Conservation (phyloP, 2,888 invertebrate genomes). For the Nephrotoma appendiculata region DNA sequence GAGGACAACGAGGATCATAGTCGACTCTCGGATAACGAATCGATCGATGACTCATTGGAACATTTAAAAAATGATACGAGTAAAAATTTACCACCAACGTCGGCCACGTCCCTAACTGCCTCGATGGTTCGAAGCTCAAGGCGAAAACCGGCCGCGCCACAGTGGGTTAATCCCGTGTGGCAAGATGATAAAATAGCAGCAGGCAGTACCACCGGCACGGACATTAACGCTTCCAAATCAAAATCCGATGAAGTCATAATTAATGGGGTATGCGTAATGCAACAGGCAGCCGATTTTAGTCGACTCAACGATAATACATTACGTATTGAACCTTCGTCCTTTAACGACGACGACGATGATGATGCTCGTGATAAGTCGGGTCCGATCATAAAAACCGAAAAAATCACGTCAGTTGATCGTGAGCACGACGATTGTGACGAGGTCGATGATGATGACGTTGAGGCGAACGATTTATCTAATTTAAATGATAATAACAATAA, state of each 20-base stretch:
- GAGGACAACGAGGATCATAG: conserved; percentile 42
- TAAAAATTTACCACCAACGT: conserved; percentile 24
- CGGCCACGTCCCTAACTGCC: conserved; percentile 31
- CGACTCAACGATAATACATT: conserved; percentile 30
- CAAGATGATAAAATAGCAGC: conserved; percentile 47
- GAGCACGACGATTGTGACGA: conserved; percentile 14
- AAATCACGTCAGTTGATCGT: conserved; percentile 21
- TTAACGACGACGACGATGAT: conserved; percentile 44
- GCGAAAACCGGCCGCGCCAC: conserved; percentile 90
- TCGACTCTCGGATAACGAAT: conserved; percentile 26
- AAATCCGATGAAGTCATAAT: conserved; percentile 65
- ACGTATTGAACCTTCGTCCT: conserved; percentile 54
- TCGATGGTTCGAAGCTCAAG: conserved; percentile 43
- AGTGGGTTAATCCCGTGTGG: conserved; percentile 95
- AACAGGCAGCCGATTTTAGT: conserved; percentile 57
- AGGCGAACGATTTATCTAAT: conserved; percentile 12
- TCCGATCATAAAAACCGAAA: conserved; percentile 15
- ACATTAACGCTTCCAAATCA: conserved; percentile 20
- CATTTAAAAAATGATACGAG: conserved; percentile 22
- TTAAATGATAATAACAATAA: background rate
- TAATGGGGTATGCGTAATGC: conserved; percentile 88
- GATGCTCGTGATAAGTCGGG: conserved; percentile 35
- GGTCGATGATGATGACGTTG: conserved; percentile 13
- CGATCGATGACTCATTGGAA: conserved; percentile 13
- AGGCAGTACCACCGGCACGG: conserved; percentile 18